Evolutionary conservation across 1,140 invertebrate genomes (phyloP).

Genomic region (Leptinotarsa defecta): DNA sequence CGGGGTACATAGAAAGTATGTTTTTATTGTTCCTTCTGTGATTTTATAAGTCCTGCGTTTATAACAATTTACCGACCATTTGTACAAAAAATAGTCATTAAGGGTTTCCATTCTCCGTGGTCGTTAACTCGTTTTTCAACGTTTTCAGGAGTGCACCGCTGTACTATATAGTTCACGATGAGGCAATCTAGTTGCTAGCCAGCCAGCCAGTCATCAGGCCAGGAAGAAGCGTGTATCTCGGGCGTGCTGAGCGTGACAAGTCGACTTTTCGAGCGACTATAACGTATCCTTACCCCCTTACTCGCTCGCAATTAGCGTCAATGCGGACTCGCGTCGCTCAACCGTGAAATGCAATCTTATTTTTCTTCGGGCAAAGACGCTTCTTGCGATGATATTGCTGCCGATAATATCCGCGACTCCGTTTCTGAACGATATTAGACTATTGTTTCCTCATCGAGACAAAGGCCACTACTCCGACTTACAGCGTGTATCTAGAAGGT

Average conservation of each 20-base stretch:
- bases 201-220: constrained; percentile 4
- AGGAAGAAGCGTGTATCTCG: constrained; percentile 21
- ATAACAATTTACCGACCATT: too few relatives aligned
- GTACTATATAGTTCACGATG: neutral
- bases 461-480: neutral
- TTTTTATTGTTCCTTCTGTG: too few relatives aligned
- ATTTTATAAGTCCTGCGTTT: too few relatives aligned
- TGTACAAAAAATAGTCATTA: too few relatives aligned
- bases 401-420: constrained; percentile 7
- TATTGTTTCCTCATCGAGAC: neutral
- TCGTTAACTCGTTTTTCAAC: too few relatives aligned
- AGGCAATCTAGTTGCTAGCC: constrained; percentile 2
- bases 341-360: constrained; percentile 36
- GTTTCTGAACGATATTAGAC: neutral
- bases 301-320: constrained; percentile 32
- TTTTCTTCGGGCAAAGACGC: constrained; percentile 18
- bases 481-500: too few relatives aligned
- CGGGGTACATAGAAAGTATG: too few relatives aligned
- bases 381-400: constrained; percentile 8
- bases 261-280: constrained; percentile 27
- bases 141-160: neutral
- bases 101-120: too few relatives aligned
- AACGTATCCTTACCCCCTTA: constrained; percentile 4
- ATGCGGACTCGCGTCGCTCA: constrained; percentile 35
- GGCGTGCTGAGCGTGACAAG: constrained; percentile 36